Conservation (phyloP, 2,797 vertebrate species). For the Pseudochirops cupreus region DNA sequence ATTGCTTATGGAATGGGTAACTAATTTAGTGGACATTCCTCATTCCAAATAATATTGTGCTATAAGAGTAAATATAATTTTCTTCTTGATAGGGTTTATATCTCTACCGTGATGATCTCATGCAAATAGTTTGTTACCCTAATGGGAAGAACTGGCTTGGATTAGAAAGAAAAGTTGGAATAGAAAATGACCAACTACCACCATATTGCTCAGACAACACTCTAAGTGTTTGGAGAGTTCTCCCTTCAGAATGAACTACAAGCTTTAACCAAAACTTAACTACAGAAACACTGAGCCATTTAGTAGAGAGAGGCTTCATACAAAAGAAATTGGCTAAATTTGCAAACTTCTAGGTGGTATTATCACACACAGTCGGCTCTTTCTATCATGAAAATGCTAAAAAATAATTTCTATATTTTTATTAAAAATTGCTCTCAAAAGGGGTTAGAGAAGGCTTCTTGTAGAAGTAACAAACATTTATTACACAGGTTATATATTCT, state of each 20-base stretch:
- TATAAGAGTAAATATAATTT: not conserved
- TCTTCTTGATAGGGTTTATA: not conserved
- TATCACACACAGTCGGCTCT: not conserved
- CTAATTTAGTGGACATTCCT: not conserved
- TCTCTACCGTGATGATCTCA: not conserved
- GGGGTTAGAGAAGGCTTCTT: not conserved
- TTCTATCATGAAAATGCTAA: not conserved
- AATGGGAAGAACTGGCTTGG: not conserved
- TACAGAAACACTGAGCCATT: not conserved
- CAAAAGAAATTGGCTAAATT: not conserved
- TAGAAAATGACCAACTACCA: not conserved
- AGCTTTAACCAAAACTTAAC: not conserved
- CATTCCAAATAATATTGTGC: conserved; percentile 11
- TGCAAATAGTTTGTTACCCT: not conserved
- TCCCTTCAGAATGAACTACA: not conserved
- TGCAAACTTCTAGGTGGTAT: not conserved
- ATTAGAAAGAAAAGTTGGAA: not conserved
- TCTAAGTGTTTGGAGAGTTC: not conserved
- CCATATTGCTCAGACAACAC: not conserved
- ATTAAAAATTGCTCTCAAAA: not conserved
- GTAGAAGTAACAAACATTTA: not conserved
- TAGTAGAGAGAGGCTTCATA: not conserved
- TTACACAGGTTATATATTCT: not conserved
- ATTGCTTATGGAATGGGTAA: conserved; percentile 7
- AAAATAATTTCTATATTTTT: not conserved